Evolutionary conservation across 2,113 vertebrate genomes (phyloP).

Genomic region (Anthoscopus minutus): DNA sequence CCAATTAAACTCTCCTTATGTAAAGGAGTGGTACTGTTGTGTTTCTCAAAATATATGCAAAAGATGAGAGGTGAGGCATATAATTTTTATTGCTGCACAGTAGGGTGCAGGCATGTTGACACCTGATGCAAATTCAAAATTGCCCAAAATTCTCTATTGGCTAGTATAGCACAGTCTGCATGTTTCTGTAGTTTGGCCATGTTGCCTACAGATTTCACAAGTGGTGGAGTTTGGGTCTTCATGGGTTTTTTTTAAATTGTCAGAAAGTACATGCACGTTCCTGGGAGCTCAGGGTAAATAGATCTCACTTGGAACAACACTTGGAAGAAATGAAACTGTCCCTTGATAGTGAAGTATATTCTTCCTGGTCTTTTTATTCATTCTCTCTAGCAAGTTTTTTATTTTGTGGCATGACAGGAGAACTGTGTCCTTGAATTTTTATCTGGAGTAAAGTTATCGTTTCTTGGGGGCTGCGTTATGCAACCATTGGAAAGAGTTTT

Average conservation of each 20-base stretch:
- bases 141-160: neutral
- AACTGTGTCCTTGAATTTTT: neutral
- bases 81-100: neutral
- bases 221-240: neutral
- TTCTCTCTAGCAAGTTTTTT: neutral
- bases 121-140: neutral
- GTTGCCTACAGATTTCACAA: neutral
- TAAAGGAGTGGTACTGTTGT: neutral
- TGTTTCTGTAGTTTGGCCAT: neutral
- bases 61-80: neutral
- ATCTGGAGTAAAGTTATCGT: neutral
- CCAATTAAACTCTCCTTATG: neutral
- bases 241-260: neutral
- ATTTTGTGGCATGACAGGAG: neutral
- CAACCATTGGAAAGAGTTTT: neutral
- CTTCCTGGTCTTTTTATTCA: neutral
- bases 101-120: neutral
- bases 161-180: neutral
- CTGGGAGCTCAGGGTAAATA: neutral
- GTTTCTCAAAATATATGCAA: neutral
- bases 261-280: rapidly evolving
- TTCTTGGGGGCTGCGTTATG: rapidly evolving
- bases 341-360: neutral
- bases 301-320: neutral
- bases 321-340: neutral